A percentile compares a stretch with the other conserved stretches of the same genome.
These are phyloP conservation scores for Nycteola revayana DNA, from an alignment of 2,888 invertebrate genomes.

Conservation along the genomic window DNA sequence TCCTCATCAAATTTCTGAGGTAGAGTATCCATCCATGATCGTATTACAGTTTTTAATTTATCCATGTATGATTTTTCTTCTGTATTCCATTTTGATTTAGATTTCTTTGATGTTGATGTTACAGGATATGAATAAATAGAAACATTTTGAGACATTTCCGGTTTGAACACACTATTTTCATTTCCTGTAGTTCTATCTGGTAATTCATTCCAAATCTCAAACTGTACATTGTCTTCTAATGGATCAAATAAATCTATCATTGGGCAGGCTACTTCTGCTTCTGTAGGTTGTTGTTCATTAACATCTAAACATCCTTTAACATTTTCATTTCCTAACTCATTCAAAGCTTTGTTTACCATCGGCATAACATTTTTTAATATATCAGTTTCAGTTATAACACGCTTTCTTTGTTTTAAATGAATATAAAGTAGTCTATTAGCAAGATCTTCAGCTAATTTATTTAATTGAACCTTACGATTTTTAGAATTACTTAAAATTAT, in stretches of 20 bases:
- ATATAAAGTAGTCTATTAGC: constrained; percentile 27
- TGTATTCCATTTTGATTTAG: constrained; percentile 31
- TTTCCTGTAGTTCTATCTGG: too few relatives aligned
- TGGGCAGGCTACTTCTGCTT: constrained; percentile 17
- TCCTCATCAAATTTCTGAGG: constrained; percentile 40
- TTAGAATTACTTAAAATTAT: constrained; percentile 4
- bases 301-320: constrained; percentile 16
- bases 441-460: constrained; percentile 36
- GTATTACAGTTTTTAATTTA: constrained; percentile 33
- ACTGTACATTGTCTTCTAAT: too few relatives aligned
- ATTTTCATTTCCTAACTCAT: constrained; percentile 5
- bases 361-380: too few relatives aligned
- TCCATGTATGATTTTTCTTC: constrained; percentile 41
- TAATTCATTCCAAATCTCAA: too few relatives aligned
- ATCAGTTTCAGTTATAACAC: too few relatives aligned
- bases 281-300: constrained; percentile 9
- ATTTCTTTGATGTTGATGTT: constrained; percentile 40
- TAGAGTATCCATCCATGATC: constrained; percentile 44
- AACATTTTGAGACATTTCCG: constrained; percentile 19
- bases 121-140: constrained; percentile 36
- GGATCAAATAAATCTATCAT: too few relatives aligned
- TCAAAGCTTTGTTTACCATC: constrained; percentile 2
- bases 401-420: constrained; percentile 13
- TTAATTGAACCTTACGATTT: constrained; percentile 20
- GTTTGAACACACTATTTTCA: constrained; percentile 9